Conservation (phyloP, 2,797 vertebrate species). For the Microtus agrestis region DNA sequence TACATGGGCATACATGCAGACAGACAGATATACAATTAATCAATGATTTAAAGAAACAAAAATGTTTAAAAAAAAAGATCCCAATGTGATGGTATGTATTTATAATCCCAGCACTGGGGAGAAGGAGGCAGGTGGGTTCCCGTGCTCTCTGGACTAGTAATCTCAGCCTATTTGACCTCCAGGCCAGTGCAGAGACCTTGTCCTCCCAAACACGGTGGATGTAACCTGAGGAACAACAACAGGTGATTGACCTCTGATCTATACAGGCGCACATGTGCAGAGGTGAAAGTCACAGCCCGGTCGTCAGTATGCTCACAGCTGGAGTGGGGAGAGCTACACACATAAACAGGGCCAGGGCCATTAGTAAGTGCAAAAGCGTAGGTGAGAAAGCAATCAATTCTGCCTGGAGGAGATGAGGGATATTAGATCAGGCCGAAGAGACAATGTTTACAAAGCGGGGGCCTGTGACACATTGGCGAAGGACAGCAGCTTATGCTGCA, state of each 20-base stretch:
- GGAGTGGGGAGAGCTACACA: neutral
- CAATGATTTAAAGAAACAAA: neutral
- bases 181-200: neutral
- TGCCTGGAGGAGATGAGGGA: neutral
- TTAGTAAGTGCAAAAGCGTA: neutral
- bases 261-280: neutral
- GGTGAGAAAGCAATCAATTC: neutral
- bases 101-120: neutral
- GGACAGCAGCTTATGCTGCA: neutral
- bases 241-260: neutral
- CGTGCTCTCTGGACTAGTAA: neutral
- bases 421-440: neutral
- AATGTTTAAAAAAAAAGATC: neutral
- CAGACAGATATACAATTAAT: neutral
- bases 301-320: neutral
- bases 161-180: neutral
- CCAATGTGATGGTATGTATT: neutral
- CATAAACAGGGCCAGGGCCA: no score
- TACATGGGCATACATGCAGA: neutral
- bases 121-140: neutral
- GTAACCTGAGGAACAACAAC: neutral
- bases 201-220: neutral
- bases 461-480: neutral
- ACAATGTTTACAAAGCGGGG: neutral
- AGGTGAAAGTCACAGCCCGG: neutral